These are phyloP conservation scores for Dipodomys ordii DNA, from an alignment of 2,113 vertebrate species.

Conservation along the genomic window DNA sequence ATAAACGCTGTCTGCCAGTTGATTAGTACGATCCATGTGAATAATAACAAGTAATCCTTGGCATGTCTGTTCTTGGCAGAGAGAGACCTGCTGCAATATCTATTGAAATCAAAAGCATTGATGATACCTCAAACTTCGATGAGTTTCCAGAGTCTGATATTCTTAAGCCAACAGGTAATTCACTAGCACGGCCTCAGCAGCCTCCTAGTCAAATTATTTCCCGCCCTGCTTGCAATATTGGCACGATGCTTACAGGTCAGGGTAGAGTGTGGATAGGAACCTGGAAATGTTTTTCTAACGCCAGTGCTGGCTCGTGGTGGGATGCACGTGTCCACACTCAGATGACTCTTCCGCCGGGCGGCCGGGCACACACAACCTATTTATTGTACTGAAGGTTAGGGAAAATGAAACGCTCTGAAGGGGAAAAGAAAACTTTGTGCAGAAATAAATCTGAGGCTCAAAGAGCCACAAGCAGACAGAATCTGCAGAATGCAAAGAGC, in stretches of 20 bases:
- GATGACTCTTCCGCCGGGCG: too few relatives aligned
- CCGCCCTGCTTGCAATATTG: not conserved
- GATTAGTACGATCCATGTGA: not conserved
- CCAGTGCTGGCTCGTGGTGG: not conserved
- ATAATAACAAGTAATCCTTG: slow-evolving; percentile 35
- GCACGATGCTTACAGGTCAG: not conserved
- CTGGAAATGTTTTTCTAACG: not conserved
- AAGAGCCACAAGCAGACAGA: slow-evolving; percentile 23
- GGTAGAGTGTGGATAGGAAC: not conserved
- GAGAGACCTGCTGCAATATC: slow-evolving; percentile 98
- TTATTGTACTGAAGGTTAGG: slow-evolving; percentile 34
- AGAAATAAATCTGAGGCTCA: not conserved
- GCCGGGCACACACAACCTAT: not conserved
- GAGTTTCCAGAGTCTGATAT: slow-evolving; percentile 99
- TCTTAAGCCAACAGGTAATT: slow-evolving; percentile 94
- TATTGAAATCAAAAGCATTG: slow-evolving; percentile 99
- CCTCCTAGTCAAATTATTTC: not conserved
- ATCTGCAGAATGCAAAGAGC: not conserved
- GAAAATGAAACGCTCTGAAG: not conserved
- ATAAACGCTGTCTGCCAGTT: not conserved
- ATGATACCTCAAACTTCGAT: slow-evolving; percentile 99
- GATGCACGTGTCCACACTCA: too few relatives aligned
- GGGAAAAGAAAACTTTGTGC: not conserved
- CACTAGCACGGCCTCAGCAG: not conserved
- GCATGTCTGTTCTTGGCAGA: slow-evolving; percentile 86